Evolutionary conservation across 1,140 invertebrate species (phyloP).

Genomic region (Zaprionus africanus): DNA sequence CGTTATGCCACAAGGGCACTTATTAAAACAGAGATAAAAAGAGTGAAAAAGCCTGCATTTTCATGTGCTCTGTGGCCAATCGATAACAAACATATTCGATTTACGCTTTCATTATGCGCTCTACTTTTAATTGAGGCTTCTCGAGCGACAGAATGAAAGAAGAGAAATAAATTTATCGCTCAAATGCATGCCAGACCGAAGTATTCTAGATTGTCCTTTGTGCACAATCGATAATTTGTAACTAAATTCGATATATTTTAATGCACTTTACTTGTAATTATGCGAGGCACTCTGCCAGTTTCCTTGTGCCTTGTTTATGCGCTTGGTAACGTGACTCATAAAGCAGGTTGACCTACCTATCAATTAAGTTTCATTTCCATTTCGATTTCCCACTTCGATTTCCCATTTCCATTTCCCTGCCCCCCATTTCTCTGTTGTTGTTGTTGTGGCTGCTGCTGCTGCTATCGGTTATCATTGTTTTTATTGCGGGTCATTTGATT

Average conservation of each 20-base stretch:
- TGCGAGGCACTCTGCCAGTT: background rate
- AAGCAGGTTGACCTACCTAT: conserved; percentile 11
- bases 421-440: conserved; percentile 4
- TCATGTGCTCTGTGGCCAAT: too few species aligned
- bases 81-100: too few species aligned
- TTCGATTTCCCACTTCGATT: background rate
- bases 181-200: too few species aligned
- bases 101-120: too few species aligned
- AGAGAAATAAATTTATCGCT: too few species aligned
- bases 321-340: background rate
- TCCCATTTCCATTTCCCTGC: background rate
- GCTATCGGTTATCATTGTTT: conserved; percentile 61
- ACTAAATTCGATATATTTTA: background rate
- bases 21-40: too few species aligned
- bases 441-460: conserved; percentile 18
- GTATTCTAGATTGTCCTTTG: too few species aligned
- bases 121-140: too few species aligned
- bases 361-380: conserved; percentile 32
- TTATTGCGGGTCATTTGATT: conserved; percentile 56
- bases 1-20: too few species aligned
- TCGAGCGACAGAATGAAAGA: too few species aligned
- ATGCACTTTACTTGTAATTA: background rate
- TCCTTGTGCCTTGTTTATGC: background rate
- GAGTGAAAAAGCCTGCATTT: too few species aligned
- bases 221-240: background rate